These are phyloP conservation scores for Prunella fulvescens DNA, from an alignment of 2,113 vertebrate species.

Conservation along the genomic window DNA sequence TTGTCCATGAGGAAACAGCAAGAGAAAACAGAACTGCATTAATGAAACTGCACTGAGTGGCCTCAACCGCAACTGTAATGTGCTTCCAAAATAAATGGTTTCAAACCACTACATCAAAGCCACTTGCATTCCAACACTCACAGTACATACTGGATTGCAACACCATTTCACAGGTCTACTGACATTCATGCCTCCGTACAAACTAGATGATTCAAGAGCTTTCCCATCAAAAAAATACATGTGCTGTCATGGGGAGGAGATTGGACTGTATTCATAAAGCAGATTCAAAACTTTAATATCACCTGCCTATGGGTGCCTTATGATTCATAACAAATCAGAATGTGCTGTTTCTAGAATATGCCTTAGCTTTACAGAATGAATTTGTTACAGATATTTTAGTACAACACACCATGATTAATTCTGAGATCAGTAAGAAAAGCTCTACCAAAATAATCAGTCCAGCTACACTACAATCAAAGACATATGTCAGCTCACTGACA, in stretches of 20 bases:
- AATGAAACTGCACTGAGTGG: neutral
- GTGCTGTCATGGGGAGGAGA: neutral
- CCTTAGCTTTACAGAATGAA: neutral
- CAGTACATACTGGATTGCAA: neutral
- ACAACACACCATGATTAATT: neutral
- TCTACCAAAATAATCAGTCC: neutral
- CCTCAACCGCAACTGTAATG: neutral
- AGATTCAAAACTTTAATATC: neutral
- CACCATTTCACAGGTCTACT: neutral
- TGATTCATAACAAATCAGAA: neutral
- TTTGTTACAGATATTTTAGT: neutral
- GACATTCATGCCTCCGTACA: neutral
- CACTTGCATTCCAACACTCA: neutral
- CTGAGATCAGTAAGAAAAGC: neutral
- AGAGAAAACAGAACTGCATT: neutral
- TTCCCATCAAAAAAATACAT: neutral
- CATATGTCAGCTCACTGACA: neutral
- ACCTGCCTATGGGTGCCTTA: neutral
- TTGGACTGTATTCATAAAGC: neutral
- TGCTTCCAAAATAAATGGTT: neutral
- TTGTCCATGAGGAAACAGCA: neutral
- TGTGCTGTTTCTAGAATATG: neutral
- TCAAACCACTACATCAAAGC: neutral
- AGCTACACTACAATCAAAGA: neutral
- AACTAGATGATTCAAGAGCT: neutral